A percentile compares a stretch with the other conserved stretches of the same genome.
phyloP scores from a whole-genome alignment of 92 coral and sea anemone species.

The Pocillopora grandis region DNA sequence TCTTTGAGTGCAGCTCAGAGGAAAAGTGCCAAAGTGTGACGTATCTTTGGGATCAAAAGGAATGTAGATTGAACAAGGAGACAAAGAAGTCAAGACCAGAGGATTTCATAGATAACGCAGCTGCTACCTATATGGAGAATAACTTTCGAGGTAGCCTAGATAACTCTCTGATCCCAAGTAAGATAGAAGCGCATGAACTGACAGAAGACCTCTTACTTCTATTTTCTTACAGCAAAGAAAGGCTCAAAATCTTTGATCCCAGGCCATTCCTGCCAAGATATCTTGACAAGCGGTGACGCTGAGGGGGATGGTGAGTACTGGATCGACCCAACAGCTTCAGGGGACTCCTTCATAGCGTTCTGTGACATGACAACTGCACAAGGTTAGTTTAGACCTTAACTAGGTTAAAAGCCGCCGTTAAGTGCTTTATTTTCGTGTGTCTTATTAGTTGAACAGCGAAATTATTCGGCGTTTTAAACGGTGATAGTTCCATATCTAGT shows the following conservation, averaged over 20 bases:
- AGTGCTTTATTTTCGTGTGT: too few relatives aligned
- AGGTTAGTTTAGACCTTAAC: slow-evolving; percentile 25
- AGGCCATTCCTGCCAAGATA: slow-evolving; percentile 66
- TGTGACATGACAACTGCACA: slow-evolving; percentile 84
- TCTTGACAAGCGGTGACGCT: slow-evolving; percentile 29
- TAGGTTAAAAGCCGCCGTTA: neutral
- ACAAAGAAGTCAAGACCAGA: slow-evolving; percentile 25
- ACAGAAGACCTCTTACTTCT: neutral
- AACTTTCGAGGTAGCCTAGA: slow-evolving; percentile 19
- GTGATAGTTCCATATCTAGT: too few relatives aligned
- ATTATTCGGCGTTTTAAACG: too few relatives aligned
- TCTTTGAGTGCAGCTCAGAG: slow-evolving; percentile 10
- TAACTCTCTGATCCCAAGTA: neutral
- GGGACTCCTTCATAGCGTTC: slow-evolving; percentile 66
- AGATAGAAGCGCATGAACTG: neutral
- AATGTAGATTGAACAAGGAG: slow-evolving; percentile 22
- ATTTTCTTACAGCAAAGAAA: slow-evolving; percentile 3
- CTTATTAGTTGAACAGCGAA: too few relatives aligned
- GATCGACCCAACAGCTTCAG: slow-evolving; percentile 57
- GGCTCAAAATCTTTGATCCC: slow-evolving; percentile 10
- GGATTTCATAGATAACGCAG: slow-evolving; percentile 23
- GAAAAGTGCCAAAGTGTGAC: slow-evolving; percentile 39
- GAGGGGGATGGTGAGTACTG: slow-evolving; percentile 64
- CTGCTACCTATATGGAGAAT: slow-evolving; percentile 32
- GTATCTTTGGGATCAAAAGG: slow-evolving; percentile 15